Percentiles rank a stretch among this genome's conserved stretches.
phyloP scores from a whole-genome alignment of 2,797 vertebrate species.

The Echiichthys vipera region DNA sequence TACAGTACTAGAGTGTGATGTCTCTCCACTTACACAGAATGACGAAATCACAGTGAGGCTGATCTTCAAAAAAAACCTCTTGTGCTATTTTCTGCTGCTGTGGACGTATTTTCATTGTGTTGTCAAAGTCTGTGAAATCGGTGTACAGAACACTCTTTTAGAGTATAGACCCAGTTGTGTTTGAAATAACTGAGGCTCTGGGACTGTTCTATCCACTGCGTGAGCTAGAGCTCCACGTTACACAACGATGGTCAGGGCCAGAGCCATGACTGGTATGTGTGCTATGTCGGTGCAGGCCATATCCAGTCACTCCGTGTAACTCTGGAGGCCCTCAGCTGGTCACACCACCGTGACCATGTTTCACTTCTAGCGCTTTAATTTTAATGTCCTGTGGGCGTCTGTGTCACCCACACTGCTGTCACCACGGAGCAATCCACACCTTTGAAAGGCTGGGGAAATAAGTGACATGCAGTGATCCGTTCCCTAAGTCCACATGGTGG shows the following conservation, averaged over 20 bases:
- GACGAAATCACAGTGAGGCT: neutral
- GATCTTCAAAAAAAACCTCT: neutral
- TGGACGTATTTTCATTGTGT: constrained; percentile 1
- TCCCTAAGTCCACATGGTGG: constrained; percentile 21
- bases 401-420: constrained; percentile 9
- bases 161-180: neutral
- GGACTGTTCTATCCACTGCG: constrained; percentile 34
- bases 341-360: constrained; percentile 8
- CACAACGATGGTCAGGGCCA: constrained; percentile 64
- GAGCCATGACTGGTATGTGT: constrained; percentile 65
- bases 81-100: neutral
- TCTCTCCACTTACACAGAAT: no score
- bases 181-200: constrained; percentile 4
- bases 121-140: neutral
- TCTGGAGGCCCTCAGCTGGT: constrained; percentile 33
- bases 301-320: constrained; percentile 45
- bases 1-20: neutral
- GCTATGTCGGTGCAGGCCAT: constrained; percentile 62
- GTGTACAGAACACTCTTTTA: neutral
- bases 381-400: neutral
- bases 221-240: constrained; percentile 57
- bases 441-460: constrained; percentile 24
- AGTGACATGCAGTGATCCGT: neutral
- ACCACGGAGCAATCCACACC: neutral
- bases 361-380: constrained; percentile 16